These are phyloP conservation scores for Antheraea mylitta DNA, from an alignment of 1,140 invertebrate species.

Conservation along the genomic window DNA sequence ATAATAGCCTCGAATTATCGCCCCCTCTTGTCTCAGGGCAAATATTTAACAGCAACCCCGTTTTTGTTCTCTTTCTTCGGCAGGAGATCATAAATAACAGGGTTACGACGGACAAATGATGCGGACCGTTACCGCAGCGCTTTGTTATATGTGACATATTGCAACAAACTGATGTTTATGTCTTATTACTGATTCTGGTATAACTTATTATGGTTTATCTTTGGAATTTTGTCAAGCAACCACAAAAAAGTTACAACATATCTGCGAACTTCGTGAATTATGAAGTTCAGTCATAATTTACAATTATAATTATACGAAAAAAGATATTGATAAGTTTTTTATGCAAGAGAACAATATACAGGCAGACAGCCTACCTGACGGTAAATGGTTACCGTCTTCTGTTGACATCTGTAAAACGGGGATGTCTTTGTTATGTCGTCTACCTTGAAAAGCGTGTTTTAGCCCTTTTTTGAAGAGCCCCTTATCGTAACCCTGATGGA, in stretches of 20 bases:
- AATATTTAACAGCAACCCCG: slow-evolving; percentile 74
- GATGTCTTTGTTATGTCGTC: too few relatives aligned
- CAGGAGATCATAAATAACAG: slow-evolving; percentile 73
- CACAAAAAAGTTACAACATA: slow-evolving; percentile 12
- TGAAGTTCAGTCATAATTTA: too few relatives aligned
- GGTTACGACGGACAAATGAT: slow-evolving; percentile 67
- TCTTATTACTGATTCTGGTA: slow-evolving; percentile 64
- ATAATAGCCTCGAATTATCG: slow-evolving; percentile 79
- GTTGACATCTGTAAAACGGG: too few relatives aligned
- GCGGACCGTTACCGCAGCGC: slow-evolving; percentile 68
- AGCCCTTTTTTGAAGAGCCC: too few relatives aligned
- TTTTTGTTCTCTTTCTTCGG: slow-evolving; percentile 72
- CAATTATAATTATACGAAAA: too few relatives aligned
- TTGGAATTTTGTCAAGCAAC: slow-evolving; percentile 28
- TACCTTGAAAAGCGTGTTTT: too few relatives aligned
- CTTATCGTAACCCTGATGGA: too few relatives aligned
- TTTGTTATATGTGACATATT: slow-evolving; percentile 72
- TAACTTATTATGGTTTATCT: slow-evolving; percentile 43
- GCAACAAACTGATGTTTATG: slow-evolving; percentile 71
- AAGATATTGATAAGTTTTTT: too few relatives aligned
- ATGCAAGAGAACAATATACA: too few relatives aligned
- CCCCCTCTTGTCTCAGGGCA: slow-evolving; percentile 76
- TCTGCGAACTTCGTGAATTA: neutral
- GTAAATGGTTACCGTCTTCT: too few relatives aligned
- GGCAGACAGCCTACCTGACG: too few relatives aligned